A percentile compares a stretch with the other conserved stretches of the same genome.
These are phyloP conservation scores for Cryptoleucopteryx plumbea DNA, from an alignment of 2,113 vertebrate genomes.

Conservation along the genomic window DNA sequence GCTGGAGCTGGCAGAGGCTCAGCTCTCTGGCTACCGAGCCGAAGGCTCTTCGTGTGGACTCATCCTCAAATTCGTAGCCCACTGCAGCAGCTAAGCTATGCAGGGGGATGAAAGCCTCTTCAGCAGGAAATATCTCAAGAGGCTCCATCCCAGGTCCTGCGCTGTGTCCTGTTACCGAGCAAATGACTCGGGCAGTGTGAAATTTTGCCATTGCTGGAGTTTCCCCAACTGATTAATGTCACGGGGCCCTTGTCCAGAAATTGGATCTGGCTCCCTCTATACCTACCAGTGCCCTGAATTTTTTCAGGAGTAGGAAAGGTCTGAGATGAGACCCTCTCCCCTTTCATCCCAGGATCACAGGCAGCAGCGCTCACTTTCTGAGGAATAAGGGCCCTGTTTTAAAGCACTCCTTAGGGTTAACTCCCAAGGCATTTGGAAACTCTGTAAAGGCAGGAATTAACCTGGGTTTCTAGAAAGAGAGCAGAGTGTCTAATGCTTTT, in stretches of 20 bases:
- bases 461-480: constrained; percentile 9
- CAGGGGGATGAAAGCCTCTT: background rate
- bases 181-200: accelerated
- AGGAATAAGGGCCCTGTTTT: background rate
- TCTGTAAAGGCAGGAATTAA: background rate
- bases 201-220: background rate
- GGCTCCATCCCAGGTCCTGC: background rate
- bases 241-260: accelerated
- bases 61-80: background rate
- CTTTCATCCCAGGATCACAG: background rate
- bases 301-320: background rate
- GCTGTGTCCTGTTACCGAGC: background rate
- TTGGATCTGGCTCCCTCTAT: background rate
- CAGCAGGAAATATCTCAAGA: background rate
- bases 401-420: background rate
- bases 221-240: background rate
- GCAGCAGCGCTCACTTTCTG: background rate
- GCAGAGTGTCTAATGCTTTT: background rate
- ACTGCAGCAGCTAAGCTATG: background rate
- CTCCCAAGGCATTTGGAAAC: background rate
- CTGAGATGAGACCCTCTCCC: background rate
- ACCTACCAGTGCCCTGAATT: background rate
- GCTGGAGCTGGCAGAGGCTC: background rate
- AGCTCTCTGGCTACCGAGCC: background rate
- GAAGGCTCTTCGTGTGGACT: background rate